Evolutionary conservation across 2,888 invertebrate genomes (phyloP).

Genomic region (Meta bourneti): DNA sequence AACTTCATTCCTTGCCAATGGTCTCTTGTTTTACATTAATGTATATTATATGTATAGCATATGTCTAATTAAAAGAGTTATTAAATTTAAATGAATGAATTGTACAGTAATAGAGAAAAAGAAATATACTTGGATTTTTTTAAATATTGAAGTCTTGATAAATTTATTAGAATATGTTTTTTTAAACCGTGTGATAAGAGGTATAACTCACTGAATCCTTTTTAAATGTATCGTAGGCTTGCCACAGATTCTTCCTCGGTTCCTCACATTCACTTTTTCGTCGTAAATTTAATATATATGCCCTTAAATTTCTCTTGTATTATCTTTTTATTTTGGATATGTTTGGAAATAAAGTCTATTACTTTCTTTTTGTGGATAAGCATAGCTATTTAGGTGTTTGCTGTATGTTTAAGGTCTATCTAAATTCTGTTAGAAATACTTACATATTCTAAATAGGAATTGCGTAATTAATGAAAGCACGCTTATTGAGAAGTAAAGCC

Average conservation of each 20-base stretch:
- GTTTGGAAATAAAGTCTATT: too few relatives aligned
- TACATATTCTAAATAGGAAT: too few relatives aligned
- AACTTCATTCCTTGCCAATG: conserved; percentile 45
- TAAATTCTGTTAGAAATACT: too few relatives aligned
- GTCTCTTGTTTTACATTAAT: conserved; percentile 54
- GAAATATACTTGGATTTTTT: conserved; percentile 25
- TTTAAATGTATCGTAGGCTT: conserved; percentile 42
- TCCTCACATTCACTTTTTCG: conserved; percentile 58
- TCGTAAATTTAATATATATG: conserved; percentile 23
- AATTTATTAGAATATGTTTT: conserved; percentile 50
- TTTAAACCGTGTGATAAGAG: conserved; percentile 47
- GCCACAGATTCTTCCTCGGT: conserved; percentile 65
- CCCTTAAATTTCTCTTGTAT: conserved; percentile 25
- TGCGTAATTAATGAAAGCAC: too few relatives aligned
- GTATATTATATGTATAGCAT: conserved; percentile 73
- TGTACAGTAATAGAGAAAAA: conserved; percentile 58
- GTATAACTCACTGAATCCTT: conserved; percentile 7
- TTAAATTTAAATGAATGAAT: conserved; percentile 18
- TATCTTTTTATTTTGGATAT: neutral
- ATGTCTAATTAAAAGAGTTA: conserved; percentile 50
- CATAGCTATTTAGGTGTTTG: too few relatives aligned
- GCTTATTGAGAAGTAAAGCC: too few relatives aligned
- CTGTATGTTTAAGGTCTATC: too few relatives aligned
- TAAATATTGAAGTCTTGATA: conserved; percentile 29
- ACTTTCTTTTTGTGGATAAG: neutral